A percentile compares a stretch with the other conserved stretches of the same genome.
phyloP scores from a whole-genome alignment of 1,140 invertebrate genomes.

The Drosophila saltans region DNA sequence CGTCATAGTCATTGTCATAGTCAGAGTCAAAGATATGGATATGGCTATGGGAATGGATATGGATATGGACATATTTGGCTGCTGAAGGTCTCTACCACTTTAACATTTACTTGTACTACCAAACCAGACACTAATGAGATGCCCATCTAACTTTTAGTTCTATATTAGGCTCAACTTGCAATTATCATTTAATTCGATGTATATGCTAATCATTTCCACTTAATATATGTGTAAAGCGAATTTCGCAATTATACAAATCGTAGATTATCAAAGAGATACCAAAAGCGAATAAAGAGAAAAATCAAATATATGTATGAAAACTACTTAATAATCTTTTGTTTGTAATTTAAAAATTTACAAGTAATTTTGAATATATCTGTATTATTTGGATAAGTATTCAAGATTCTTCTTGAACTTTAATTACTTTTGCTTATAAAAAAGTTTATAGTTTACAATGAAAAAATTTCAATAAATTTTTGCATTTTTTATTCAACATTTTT shows the following conservation, averaged over 20 bases:
- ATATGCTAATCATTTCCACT: conserved; percentile 3
- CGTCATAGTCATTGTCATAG: background rate
- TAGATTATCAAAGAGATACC: background rate
- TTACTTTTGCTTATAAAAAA: too few relatives aligned
- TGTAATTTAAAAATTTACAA: background rate
- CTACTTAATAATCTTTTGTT: background rate
- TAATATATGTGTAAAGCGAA: background rate
- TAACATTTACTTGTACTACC: too few relatives aligned
- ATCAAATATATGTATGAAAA: background rate
- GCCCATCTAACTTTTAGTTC: background rate
- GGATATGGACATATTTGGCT: background rate
- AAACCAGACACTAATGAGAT: background rate
- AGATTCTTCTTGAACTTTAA: too few relatives aligned
- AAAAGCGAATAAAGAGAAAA: background rate
- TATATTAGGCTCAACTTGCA: background rate
- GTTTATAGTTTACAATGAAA: too few relatives aligned
- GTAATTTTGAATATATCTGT: too few relatives aligned
- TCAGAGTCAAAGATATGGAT: background rate
- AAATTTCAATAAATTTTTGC: too few relatives aligned
- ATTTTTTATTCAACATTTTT: too few relatives aligned
- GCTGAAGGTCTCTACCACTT: background rate
- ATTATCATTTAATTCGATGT: conserved; percentile 10
- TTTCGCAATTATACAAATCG: background rate
- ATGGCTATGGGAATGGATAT: background rate
- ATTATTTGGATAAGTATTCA: too few relatives aligned